Percentiles rank a stretch among this genome's conserved stretches.
These are phyloP conservation scores for Aptenodytes patagonicus DNA, from an alignment of 2,113 vertebrate species.

Conservation along the genomic window DNA sequence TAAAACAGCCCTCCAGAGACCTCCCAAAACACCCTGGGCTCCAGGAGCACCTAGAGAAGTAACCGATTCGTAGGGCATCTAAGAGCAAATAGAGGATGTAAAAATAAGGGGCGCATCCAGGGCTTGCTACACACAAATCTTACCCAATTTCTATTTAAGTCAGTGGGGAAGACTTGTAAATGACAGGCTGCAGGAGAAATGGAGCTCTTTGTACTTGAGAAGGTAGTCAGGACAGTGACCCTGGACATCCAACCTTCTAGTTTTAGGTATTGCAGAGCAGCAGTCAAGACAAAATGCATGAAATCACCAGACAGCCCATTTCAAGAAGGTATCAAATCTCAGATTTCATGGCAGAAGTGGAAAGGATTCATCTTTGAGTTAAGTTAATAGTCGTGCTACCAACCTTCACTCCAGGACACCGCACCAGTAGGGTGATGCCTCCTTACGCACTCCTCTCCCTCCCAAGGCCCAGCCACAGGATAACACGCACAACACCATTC, in stretches of 20 bases:
- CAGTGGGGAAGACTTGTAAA: neutral
- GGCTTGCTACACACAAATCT: neutral
- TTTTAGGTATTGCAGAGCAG: neutral
- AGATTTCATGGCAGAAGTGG: neutral
- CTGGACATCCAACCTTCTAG: neutral
- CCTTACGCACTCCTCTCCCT: neutral
- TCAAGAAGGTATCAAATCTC: neutral
- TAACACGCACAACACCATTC: accelerated
- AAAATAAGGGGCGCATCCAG: neutral
- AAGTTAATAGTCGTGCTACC: neutral
- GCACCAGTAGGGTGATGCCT: accelerated
- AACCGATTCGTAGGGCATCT: accelerated
- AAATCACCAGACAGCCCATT: neutral
- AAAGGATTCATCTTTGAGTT: neutral
- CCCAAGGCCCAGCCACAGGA: neutral
- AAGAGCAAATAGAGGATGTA: neutral
- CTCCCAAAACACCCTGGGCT: neutral
- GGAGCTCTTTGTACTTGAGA: neutral
- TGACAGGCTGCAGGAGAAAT: neutral
- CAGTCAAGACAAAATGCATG: neutral
- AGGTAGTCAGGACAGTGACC: neutral
- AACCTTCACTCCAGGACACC: neutral
- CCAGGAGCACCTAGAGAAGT: neutral
- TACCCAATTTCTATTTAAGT: neutral
- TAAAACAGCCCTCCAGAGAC: neutral